These are phyloP conservation scores for Dasypogon diadema DNA, from an alignment of 2,888 invertebrate genomes.

Conservation along the genomic window DNA sequence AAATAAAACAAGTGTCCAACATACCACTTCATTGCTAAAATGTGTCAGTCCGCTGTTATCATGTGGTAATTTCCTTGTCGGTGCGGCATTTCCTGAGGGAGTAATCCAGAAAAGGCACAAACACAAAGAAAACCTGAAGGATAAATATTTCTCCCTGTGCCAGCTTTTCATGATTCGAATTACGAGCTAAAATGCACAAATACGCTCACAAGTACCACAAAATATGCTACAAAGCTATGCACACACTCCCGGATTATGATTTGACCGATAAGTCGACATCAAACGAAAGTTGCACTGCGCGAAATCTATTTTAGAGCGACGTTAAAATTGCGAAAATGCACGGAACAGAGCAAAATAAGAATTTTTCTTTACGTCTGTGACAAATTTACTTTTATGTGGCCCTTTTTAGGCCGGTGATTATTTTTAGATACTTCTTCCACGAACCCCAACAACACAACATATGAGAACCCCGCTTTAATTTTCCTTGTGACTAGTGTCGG, in stretches of 20 bases:
- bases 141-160: conserved; percentile 10
- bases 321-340: not conserved
- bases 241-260: conserved; percentile 18
- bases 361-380: not conserved
- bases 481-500: conserved; percentile 18
- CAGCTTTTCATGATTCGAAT: conserved; percentile 30
- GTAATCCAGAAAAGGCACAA: conserved; percentile 43
- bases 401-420: conserved; percentile 8
- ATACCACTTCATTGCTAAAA: conserved; percentile 43
- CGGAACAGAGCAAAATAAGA: not conserved
- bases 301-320: not conserved
- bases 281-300: not conserved
- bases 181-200: not conserved
- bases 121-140: conserved; percentile 25
- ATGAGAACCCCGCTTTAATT: not conserved
- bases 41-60: conserved; percentile 32
- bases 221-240: conserved; percentile 1
- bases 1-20: not conserved
- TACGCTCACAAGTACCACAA: not conserved
- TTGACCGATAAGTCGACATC: conserved; percentile 15
- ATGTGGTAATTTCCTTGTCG: conserved; percentile 8
- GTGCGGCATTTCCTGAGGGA: conserved; percentile 35
- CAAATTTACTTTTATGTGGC: not conserved
- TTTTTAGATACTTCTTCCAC: conserved; percentile 39
- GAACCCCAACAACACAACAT: conserved; percentile 7